Evolutionary conservation across 2,888 invertebrate genomes (phyloP).

Genomic region (Gari tellinella): DNA sequence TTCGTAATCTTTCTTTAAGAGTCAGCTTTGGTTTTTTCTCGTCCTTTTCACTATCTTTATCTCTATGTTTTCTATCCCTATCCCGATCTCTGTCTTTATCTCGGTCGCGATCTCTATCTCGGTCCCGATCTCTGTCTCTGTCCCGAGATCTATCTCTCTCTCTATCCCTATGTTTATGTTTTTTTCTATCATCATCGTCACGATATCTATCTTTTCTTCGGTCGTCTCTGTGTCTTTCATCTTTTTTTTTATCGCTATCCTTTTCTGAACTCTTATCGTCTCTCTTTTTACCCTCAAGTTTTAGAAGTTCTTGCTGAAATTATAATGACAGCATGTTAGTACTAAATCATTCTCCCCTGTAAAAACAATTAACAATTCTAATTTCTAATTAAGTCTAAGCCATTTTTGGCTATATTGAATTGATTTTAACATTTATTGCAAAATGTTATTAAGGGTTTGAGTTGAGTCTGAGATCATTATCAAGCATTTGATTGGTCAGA

Average conservation of each 20-base stretch:
- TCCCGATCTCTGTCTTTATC: slow-evolving; percentile 45
- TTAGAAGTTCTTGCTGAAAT: slow-evolving; percentile 55
- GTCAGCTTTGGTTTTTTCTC: slow-evolving; percentile 55
- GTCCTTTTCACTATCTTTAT: slow-evolving; percentile 19
- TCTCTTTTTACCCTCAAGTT: slow-evolving; percentile 43
- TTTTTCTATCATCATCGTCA: slow-evolving; percentile 27
- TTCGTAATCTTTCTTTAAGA: slow-evolving; percentile 55
- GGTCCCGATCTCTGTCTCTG: slow-evolving; percentile 18
- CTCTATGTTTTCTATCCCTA: slow-evolving; percentile 37
- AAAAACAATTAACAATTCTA: no score
- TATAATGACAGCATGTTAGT: no score
- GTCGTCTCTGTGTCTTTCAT: slow-evolving; percentile 26
- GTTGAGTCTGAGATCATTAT: no score
- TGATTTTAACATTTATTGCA: no score
- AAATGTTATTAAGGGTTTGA: no score
- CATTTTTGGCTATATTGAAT: no score
- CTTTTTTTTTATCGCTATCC: slow-evolving; percentile 28
- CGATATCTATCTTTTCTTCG: slow-evolving; percentile 7
- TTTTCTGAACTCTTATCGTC: slow-evolving; percentile 24
- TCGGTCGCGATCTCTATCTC: slow-evolving; percentile 21
- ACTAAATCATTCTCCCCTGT: no score
- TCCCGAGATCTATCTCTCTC: slow-evolving; percentile 40
- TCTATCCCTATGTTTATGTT: slow-evolving; percentile 40
- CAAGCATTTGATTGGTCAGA: no score
- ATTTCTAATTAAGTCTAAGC: no score